Evolutionary conservation across 2,888 invertebrate species (phyloP).

Genomic region (Lasius fuliginosus): DNA sequence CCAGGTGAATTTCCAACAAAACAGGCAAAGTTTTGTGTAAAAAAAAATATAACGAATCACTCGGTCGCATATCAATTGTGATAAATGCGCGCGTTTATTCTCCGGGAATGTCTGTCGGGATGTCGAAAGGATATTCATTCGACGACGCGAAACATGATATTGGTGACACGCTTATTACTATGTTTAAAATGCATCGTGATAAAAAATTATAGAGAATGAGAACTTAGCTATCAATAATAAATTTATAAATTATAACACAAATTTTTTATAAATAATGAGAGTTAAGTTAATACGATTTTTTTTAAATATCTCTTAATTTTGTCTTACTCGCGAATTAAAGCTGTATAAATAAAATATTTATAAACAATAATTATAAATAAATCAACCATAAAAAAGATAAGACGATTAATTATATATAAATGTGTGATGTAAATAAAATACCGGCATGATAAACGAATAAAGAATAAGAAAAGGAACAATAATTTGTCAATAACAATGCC

Average conservation of each 20-base stretch:
- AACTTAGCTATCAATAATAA: neutral
- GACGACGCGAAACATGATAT: neutral
- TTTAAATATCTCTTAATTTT: neutral
- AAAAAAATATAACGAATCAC: constrained; percentile 46
- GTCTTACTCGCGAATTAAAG: neutral
- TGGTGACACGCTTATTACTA: neutral
- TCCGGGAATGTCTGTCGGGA: neutral
- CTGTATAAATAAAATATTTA: neutral
- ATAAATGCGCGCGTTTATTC: constrained; percentile 44
- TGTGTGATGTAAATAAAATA: neutral
- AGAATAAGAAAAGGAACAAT: neutral
- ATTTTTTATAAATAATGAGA: neutral
- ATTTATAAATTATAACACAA: neutral
- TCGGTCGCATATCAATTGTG: constrained; percentile 36
- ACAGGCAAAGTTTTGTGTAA: constrained; percentile 19
- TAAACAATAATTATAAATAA: neutral
- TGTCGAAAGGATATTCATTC: constrained; percentile 34
- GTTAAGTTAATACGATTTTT: neutral
- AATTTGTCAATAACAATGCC: neutral
- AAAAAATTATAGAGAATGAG: neutral
- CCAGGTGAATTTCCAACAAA: constrained; percentile 29
- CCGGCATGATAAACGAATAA: neutral
- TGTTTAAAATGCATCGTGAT: constrained; percentile 2
- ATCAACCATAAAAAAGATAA: neutral
- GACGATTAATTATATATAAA: neutral